Base-by-base conservation (phyloP, 2,797 vertebrate genomes). In the Apogon talboti region DNA sequence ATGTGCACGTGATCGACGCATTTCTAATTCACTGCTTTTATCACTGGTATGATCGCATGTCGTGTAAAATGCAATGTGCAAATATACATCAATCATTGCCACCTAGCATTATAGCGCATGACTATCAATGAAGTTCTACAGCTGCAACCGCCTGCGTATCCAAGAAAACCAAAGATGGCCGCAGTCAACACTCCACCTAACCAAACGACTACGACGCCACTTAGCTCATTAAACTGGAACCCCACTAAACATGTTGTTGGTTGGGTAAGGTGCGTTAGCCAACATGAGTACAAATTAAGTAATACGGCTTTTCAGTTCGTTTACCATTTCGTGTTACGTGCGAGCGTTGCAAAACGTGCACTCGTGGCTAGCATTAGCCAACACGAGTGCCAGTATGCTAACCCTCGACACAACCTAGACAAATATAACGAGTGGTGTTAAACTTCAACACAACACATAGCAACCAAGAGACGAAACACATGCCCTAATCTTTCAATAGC, bases 331-430 rank as follows among this genome's bases (percentile, higher is more conserved):
- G 6, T 52, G 1, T 54, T 11, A n/a, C 19, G 15, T 38, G 38
- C 1, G 2, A 11, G 12, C 12, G 15, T n/a, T 46, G n/a, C 37
- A 41, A 46, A 81, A 66, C 51, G 67, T 78, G 78, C 49, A 51
- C 33, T 54, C 18, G 19, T 24, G 47, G 65, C 76, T 52, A 77
- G 40, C 11, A 9, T 35, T 77, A 73, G 74, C 83, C 24, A 59
- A 45, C 50, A 57, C 37, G 63, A 74, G 52, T 68, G 56, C 7
- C 40, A 35, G 8, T 4, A 37, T 30, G 65, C 71, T 66, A 78
- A 40, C 51, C 18, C 11, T 7, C 42, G 8, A 16, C 4, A 24
- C 40, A 13, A 7, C 18, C 7, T 2, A 35, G 1, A 35, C 33
- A 21, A 30, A 35, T 18, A 15, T 56, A 50, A 16, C n/a, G 4